Base-by-base conservation (phyloP, 2,113 vertebrate genomes). In the Orientallactaga bullata region DNA sequence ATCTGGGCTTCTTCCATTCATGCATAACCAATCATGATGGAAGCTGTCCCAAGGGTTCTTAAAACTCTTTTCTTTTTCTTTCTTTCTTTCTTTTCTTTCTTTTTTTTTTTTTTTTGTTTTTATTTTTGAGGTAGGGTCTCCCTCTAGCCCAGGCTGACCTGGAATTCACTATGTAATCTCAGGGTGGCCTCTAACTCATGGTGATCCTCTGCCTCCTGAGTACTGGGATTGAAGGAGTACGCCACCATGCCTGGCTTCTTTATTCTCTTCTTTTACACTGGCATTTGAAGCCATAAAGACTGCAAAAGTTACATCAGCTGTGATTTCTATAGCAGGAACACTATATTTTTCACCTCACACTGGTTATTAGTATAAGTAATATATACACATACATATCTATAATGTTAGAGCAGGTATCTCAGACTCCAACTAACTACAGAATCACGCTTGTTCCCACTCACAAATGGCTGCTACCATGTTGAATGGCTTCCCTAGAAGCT, bases 271-370 rank as follows among this genome's bases (percentile, higher is more conserved):
- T 93, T 39, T 61, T 73, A 47, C 9, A 82, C 12, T 78, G 87
- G 4, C 16, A 76, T 82, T 55, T 94, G 21, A 85, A 60, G 42
- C 26, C 65, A 96, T 39, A 80, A 28, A 88, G 73, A 66, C 42
- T 76, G 5, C 26, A 88, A 88, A 16, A 5, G 8, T 77, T 68
- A 85, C 39, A 32, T 66, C 32, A 51, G 30, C 47, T n/a, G 4
- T 58, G 58, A 51, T 85, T 91, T 82, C 80, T 85, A 72, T 2
- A 7, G 24, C 35, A 91, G 66, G 26, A 47, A 94, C n/a, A 10
- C 32, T 32, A 5, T 89, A 32, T 20, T 60, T 78, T 28, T 28
- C 63, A 92, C 5, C 37, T 88, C 74, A 85, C 73, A 87, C 39
- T 28, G 24, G 26, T 51, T 66, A 4, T 58, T 66, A 89, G 39